phyloP scores from a whole-genome alignment of 2,113 vertebrate genomes.

The Monopterus albus region DNA sequence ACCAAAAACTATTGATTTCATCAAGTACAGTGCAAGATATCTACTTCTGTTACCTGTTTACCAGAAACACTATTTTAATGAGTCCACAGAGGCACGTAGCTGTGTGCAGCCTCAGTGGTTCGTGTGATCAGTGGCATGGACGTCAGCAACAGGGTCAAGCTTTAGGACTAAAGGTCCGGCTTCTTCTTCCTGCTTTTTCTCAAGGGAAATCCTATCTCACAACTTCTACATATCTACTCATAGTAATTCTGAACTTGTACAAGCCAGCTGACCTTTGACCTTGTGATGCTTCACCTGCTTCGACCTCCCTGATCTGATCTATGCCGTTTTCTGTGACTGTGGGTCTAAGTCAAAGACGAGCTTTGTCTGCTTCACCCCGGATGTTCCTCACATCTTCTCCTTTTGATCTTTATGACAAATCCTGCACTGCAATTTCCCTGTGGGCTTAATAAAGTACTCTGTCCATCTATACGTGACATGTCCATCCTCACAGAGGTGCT shows the following conservation, averaged over 20 bases:
- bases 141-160: constrained; percentile 1
- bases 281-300: constrained; percentile 3
- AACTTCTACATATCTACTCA: no score
- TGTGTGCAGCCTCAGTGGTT: no score
- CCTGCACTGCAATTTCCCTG: no score
- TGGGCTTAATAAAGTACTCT: no score
- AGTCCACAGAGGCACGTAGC: background rate
- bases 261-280: constrained; percentile 32
- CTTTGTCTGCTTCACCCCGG: constrained; percentile 23
- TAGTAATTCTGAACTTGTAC: no score
- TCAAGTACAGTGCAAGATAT: no score
- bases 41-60: no score
- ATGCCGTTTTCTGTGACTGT: background rate
- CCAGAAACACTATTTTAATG: no score
- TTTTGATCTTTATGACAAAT: constrained; percentile 28
- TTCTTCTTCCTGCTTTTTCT: background rate
- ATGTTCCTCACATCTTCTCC: background rate
- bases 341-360: background rate
- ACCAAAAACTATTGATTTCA: no score
- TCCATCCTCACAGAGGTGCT: no score
- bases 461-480: no score
- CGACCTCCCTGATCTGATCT: background rate
- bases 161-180: background rate
- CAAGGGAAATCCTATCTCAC: constrained; percentile 4
- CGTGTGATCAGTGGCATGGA: background rate